Evolutionary conservation across 2,888 invertebrate species (phyloP).

Genomic region (Cerastis leucographa): DNA sequence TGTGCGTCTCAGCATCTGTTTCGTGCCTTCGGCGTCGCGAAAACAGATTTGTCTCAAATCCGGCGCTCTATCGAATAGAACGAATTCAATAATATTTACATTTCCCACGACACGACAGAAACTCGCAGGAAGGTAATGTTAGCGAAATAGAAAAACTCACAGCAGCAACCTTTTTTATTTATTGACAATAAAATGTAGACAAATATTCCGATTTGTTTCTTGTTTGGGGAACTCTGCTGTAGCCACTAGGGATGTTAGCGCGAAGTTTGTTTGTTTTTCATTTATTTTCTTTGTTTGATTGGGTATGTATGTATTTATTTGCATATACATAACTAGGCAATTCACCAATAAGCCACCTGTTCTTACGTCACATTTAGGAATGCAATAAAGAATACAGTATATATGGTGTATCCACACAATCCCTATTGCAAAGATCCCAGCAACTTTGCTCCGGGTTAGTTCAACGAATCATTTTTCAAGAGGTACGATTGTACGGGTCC

Average conservation of each 20-base stretch:
- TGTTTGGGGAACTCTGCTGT: slow-evolving; percentile 33
- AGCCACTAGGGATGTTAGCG: slow-evolving; percentile 15
- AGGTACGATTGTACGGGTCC: neutral
- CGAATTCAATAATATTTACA: slow-evolving; percentile 74
- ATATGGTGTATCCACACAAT: neutral
- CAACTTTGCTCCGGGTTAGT: neutral
- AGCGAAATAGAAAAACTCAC: slow-evolving; percentile 60
- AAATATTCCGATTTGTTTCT: slow-evolving; percentile 51
- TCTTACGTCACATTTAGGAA: neutral
- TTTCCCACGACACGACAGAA: slow-evolving; percentile 56
- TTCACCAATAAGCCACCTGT: too few species aligned
- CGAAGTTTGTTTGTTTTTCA: slow-evolving; percentile 6
- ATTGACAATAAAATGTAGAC: slow-evolving; percentile 52
- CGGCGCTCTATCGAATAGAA: slow-evolving; percentile 59
- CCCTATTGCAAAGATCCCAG: too few species aligned
- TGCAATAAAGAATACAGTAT: neutral
- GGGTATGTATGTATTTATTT: neutral
- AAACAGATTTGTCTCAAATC: slow-evolving; percentile 62
- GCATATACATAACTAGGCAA: neutral
- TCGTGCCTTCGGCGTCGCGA: slow-evolving; percentile 39
- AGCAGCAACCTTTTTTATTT: slow-evolving; percentile 46
- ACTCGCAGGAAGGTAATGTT: slow-evolving; percentile 46
- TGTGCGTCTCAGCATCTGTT: slow-evolving; percentile 32
- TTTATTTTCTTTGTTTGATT: neutral
- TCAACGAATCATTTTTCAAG: slow-evolving; percentile 2